These are phyloP conservation scores for Microctenopoma steveboyesi DNA, from an alignment of 2,797 vertebrate genomes.

Conservation along the genomic window DNA sequence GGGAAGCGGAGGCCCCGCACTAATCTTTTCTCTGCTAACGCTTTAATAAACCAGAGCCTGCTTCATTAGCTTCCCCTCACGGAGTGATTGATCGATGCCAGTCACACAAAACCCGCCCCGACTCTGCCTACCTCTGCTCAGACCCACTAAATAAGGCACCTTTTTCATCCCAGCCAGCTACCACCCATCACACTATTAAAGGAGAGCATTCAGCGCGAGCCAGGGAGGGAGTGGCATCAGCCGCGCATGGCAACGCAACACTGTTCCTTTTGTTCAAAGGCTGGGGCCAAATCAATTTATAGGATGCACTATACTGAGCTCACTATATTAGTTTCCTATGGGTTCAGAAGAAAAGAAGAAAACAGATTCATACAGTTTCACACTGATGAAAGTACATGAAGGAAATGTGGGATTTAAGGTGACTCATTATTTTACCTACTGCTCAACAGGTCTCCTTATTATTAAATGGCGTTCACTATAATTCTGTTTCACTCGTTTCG, in stretches of 20 bases:
- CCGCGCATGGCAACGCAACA: constrained; percentile 91
- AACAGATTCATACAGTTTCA: constrained; percentile 34
- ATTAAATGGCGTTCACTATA: constrained; percentile 34
- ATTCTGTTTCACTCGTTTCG: constrained; percentile 30
- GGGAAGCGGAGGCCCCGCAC: constrained; percentile 66
- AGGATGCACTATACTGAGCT: constrained; percentile 69
- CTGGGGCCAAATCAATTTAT: constrained; percentile 84
- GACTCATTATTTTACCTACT: constrained; percentile 62
- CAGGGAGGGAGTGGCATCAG: constrained; percentile 90
- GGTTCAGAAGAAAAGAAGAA: constrained; percentile 49
- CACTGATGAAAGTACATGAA: constrained; percentile 47
- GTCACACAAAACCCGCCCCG: constrained; percentile 89
- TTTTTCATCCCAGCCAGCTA: constrained; percentile 84
- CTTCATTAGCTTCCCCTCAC: constrained; percentile 84
- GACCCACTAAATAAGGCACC: constrained; percentile 88
- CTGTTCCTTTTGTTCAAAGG: constrained; percentile 91
- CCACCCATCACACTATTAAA: constrained; percentile 91
- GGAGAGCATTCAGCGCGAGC: constrained; percentile 92
- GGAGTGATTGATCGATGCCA: constrained; percentile 97
- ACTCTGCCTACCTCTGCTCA: constrained; percentile 85
- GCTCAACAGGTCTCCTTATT: constrained; percentile 55
- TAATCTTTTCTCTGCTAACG: constrained; percentile 75
- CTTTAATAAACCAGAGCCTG: constrained; percentile 81
- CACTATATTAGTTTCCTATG: constrained; percentile 64
- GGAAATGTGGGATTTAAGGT: constrained; percentile 58